These are phyloP conservation scores for Beroe forskalii DNA, from an alignment of 37 sponge, comb jelly and placozoan species.

Conservation along the genomic window DNA sequence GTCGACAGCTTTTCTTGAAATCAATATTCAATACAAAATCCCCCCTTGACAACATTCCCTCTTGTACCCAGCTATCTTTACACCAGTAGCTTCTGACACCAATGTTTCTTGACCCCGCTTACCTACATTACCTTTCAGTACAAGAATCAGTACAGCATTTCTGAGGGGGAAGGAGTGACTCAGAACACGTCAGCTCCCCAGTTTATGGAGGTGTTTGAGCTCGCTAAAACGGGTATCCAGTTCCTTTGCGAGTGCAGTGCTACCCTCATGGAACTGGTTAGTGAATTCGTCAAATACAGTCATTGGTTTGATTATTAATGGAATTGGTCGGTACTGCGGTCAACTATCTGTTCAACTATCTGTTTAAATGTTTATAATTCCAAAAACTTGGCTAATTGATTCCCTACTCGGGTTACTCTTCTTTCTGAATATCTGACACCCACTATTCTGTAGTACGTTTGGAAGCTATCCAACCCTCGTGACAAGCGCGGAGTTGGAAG, in stretches of 20 bases:
- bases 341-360: too few species aligned
- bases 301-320: too few species aligned
- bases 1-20: too few species aligned
- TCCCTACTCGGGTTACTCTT: background rate
- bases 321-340: too few species aligned
- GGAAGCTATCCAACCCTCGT: constrained; percentile 31
- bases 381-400: background rate
- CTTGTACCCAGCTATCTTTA: too few species aligned
- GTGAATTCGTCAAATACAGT: background rate
- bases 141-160: constrained; percentile 13
- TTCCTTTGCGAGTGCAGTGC: constrained; percentile 88
- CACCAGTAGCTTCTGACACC: background rate
- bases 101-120: background rate
- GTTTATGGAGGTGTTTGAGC: constrained; percentile 76
- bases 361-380: too few species aligned
- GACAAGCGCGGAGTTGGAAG: constrained; percentile 12
- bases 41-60: too few species aligned
- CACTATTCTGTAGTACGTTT: background rate
- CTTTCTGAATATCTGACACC: too few species aligned
- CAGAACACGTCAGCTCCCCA: constrained; percentile 20
- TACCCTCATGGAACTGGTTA: constrained; percentile 88
- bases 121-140: too few species aligned
- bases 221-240: constrained; percentile 82
- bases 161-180: constrained; percentile 16
- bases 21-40: too few species aligned